Base-by-base conservation (phyloP, 2,888 invertebrate species). In the Hypomecis atomaria region DNA sequence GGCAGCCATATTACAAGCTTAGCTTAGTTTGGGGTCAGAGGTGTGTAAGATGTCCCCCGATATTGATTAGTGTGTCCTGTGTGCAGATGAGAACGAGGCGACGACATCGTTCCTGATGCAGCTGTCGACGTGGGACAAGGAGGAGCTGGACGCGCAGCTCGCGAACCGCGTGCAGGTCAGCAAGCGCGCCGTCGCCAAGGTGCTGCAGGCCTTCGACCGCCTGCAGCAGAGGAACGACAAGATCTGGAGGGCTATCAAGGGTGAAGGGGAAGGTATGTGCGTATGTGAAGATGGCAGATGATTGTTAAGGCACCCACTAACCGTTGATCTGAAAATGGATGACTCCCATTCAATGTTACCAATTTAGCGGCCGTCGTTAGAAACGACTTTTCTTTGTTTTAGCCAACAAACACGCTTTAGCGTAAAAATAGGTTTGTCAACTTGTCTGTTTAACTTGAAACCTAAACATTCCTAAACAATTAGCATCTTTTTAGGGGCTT, bases 101-200 rank as follows among this genome's bases (percentile, higher is more conserved):
- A 98, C 99, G 7, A 99, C 98, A 7, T 98, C 98, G 6, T 99
- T 99, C 88, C 94, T 99, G 49, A 97, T 98, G 90, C 97, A 99
- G 82, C 87, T 99, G 45, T 98, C 99, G 0, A 98, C 98, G 0
- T 99, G 99, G 99, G 99, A 99, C 84, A 98, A 98, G 81, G 98
- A 98, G 80, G 99, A 99, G 84, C 90, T 99, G 60, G 99, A 99
- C 79, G 98, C 99, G 73, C 98, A 98, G 87, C 93, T 99, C 43
- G 98, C 98, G 0, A 98, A 99, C 89, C 93, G 99, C 37, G 99
- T 99, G 6, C 98, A 98, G 92, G 99, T 99, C 23, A 99, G 99
- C 8, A 98, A 98, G 82, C 93, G 99, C 66, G 99, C 99, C 6
- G 98, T 99, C 33, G 98, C 98, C 3, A 99, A 99, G 92, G 97